A percentile compares a stretch with the other conserved stretches of the same genome.
Evolutionary conservation across 2,888 invertebrate genomes (phyloP).

Genomic region (Escarpia spicata): DNA sequence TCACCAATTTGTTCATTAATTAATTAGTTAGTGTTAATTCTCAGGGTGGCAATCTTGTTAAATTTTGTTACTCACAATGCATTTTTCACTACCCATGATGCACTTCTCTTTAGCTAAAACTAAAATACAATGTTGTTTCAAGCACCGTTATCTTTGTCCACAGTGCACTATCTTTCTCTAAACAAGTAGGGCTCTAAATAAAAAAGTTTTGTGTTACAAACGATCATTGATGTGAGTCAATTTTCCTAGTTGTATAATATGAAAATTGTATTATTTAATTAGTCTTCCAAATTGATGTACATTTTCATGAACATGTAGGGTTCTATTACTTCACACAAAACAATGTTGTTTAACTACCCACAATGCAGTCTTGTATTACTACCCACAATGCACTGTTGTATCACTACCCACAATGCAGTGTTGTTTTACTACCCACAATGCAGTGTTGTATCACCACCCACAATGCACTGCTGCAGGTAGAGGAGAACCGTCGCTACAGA

Average conservation of each 20-base stretch:
- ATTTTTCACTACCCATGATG: neutral
- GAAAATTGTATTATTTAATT: no score
- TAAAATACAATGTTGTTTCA: no score
- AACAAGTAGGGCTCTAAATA: no score
- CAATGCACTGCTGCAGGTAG: conserved; percentile 55
- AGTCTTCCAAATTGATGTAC: no score
- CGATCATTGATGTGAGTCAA: no score
- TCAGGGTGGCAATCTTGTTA: no score
- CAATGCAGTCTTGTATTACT: neutral
- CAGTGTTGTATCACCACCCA: neutral
- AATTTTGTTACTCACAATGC: neutral
- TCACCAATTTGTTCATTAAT: no score
- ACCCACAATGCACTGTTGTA: neutral
- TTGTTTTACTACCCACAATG: neutral
- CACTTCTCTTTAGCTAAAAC: neutral
- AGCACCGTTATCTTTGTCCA: neutral
- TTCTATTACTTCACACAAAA: neutral
- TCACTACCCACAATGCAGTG: neutral
- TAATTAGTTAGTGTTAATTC: no score
- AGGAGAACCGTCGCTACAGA: conserved; percentile 65
- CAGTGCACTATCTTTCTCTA: neutral
- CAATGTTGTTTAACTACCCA: neutral
- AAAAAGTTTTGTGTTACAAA: no score
- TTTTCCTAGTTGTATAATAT: no score
- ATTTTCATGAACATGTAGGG: no score